Evolutionary conservation across 2,113 vertebrate genomes (phyloP).

Genomic region (Ursus arctos): DNA sequence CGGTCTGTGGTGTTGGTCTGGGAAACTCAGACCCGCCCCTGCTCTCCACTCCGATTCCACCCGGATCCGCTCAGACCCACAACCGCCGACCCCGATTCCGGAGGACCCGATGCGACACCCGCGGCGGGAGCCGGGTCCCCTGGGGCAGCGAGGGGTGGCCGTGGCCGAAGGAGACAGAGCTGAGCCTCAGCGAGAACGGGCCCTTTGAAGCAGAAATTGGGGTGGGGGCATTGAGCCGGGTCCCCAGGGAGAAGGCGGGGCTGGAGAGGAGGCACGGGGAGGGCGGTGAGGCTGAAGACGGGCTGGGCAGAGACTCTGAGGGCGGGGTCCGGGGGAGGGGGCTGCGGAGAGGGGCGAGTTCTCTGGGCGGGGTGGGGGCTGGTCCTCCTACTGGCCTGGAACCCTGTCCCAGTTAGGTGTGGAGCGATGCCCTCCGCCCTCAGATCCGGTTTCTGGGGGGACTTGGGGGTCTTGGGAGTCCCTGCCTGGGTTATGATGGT

Average conservation of each 20-base stretch:
- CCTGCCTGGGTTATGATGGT: not conserved
- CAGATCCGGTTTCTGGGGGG: not conserved
- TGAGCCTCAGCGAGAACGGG: not conserved
- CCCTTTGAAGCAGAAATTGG: not conserved
- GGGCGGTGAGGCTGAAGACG: fast-evolving
- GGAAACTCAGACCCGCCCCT: not conserved
- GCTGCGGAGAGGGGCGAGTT: not conserved
- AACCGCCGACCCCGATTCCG: too few relatives aligned
- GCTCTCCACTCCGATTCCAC: not conserved
- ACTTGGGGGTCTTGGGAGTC: too few relatives aligned
- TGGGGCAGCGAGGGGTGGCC: not conserved
- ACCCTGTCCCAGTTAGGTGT: not conserved
- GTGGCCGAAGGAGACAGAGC: not conserved
- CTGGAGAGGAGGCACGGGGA: not conserved
- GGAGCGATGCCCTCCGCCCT: not conserved
- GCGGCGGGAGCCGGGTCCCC: not conserved
- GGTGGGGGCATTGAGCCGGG: not conserved
- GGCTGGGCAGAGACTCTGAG: not conserved
- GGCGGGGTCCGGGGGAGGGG: not conserved
- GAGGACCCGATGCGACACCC: not conserved
- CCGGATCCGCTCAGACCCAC: not conserved
- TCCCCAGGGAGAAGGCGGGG: not conserved
- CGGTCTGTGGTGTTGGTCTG: not conserved
- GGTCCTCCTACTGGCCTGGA: not conserved
- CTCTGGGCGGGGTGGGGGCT: not conserved